Conservation (phyloP, 2,113 vertebrate genomes). For the Cryptomyrus ogoouensis region DNA sequence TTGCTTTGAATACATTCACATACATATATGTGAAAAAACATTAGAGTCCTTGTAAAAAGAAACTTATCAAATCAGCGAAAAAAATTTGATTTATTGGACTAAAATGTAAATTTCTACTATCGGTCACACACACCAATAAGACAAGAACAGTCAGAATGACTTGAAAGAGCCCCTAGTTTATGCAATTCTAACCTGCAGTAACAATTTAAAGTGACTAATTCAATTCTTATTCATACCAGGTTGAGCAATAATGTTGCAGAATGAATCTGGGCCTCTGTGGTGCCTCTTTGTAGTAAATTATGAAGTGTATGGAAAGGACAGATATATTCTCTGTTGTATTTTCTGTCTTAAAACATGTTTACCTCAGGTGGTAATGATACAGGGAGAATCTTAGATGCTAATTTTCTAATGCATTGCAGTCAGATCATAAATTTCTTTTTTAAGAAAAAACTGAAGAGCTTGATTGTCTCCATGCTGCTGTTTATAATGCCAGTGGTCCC, state of each 20-base stretch:
- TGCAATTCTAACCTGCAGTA: neutral
- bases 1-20: neutral
- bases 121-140: neutral
- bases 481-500: constrained; percentile 43
- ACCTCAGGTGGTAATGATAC: neutral
- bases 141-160: neutral
- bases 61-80: neutral
- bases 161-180: neutral
- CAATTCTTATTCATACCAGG: neutral
- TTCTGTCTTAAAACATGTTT: neutral
- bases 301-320: neutral
- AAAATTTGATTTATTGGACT: neutral
- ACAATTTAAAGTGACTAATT: neutral
- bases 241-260: neutral
- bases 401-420: constrained; percentile 47
- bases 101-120: neutral
- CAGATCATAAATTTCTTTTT: constrained; percentile 47
- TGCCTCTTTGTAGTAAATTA: neutral
- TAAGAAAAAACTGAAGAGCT: constrained; percentile 39
- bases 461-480: constrained; percentile 31
- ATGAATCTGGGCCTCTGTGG: neutral
- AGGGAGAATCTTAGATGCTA: neutral
- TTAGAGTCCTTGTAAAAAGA: neutral
- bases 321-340: neutral
- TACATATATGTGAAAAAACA: neutral